phyloP scores from a whole-genome alignment of 92 coral and sea anemone genomes.

The Heteractis magnifica region DNA sequence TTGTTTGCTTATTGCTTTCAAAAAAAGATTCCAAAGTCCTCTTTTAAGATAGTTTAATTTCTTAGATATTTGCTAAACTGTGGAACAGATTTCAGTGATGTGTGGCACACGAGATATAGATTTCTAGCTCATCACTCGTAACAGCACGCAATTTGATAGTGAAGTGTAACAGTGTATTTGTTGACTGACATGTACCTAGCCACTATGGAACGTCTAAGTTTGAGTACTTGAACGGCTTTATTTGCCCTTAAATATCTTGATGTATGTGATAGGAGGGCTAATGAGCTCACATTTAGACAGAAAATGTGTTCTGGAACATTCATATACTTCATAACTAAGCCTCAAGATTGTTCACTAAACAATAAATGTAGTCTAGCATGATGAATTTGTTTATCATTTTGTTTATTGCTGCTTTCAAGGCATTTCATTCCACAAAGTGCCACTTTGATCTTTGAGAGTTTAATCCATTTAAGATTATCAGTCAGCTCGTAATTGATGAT shows the following conservation, averaged over 20 bases:
- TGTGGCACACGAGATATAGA: conserved; percentile 1
- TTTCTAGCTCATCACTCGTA: neutral
- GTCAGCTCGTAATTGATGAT: conserved; percentile 1
- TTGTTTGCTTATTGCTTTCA: neutral
- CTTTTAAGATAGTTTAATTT: neutral
- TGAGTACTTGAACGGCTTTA: conserved; percentile 26
- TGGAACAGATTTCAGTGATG: neutral
- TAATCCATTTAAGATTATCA: conserved; percentile 15
- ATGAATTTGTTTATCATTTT: neutral
- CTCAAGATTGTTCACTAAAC: neutral
- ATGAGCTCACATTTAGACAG: conserved; percentile 17
- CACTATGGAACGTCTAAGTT: conserved; percentile 1
- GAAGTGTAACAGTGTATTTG: conserved; percentile 8
- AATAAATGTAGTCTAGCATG: neutral
- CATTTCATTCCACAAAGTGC: conserved; percentile 2
- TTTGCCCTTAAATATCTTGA: conserved; percentile 15
- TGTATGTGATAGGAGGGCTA: conserved; percentile 20
- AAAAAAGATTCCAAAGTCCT: neutral
- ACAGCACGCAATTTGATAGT: conserved; percentile 11
- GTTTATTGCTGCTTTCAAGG: neutral
- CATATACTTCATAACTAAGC: neutral
- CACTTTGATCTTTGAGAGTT: neutral
- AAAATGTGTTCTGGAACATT: neutral
- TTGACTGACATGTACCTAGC: conserved; percentile 24
- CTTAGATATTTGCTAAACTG: neutral